Evolutionary conservation across 1,140 invertebrate species (phyloP).

Genomic region (Leptinotarsa undecemlineata): DNA sequence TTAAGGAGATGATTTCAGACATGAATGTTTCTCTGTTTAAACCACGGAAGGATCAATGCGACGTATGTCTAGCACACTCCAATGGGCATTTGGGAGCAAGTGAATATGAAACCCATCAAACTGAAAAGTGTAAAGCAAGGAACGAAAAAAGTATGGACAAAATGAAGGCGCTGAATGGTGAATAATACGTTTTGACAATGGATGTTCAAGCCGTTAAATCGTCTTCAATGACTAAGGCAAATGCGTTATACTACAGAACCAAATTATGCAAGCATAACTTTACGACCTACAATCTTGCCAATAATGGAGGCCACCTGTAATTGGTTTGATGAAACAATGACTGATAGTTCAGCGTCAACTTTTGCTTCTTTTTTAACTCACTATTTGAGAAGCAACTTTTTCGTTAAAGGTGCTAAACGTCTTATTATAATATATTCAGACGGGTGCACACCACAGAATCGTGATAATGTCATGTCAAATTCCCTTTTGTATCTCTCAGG

Average conservation of each 20-base stretch:
- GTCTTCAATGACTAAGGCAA: background rate
- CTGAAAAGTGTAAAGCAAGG: no score
- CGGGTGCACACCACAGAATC: conserved; percentile 43
- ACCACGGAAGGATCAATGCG: no score
- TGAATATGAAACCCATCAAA: no score
- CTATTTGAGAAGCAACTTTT: no score
- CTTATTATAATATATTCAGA: background rate
- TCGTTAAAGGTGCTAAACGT: background rate
- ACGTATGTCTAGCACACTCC: no score
- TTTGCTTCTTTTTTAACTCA: conserved; percentile 16
- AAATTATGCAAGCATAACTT: conserved; percentile 25
- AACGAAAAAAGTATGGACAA: no score
- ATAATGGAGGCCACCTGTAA: conserved; percentile 17
- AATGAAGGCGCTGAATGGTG: no score
- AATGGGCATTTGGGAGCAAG: no score
- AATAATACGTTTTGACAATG: background rate
- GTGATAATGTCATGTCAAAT: conserved; percentile 51
- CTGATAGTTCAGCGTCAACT: conserved; percentile 9
- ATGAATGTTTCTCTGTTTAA: no score
- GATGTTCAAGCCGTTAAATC: conserved; percentile 22
- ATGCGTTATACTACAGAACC: conserved; percentile 10
- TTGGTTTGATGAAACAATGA: conserved; percentile 20
- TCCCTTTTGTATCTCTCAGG: conserved; percentile 43
- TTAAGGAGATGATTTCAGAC: no score
- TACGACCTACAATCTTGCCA: conserved; percentile 21